Base-by-base conservation (phyloP, 2,888 invertebrate genomes). In the Rhogogaster chlorosoma region DNA sequence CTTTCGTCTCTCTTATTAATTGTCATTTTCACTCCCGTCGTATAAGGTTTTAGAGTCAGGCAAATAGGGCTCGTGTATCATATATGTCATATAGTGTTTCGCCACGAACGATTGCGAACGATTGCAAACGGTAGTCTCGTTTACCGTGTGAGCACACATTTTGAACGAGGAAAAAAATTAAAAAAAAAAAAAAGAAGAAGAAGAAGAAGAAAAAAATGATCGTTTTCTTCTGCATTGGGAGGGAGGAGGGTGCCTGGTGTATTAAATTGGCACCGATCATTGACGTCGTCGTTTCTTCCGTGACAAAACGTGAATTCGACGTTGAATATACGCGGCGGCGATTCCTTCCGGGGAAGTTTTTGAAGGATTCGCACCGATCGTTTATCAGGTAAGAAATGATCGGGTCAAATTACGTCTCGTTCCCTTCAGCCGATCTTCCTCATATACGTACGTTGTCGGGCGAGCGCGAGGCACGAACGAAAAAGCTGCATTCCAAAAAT, bases 281-380 rank as follows among this genome's bases (percentile, higher is more conserved):
- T 18, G 67, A 67, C 70, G 29, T 45, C n/a, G 22, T 45, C 10
- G n/a, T 45, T n/a, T 22, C n/a, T 67, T 64, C 32, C 38, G 12
- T 42, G 15, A 70, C 29, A n/a, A 38, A 42, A 18, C 45, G 29
- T 18, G 4, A 22, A 73, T 73, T 32, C 67, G 61, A 49, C 45
- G 45, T 29, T n/a, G 9, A 67, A 67, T 15, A 57, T 45, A 10
- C 15, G 9, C 29, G 67, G 49, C 45, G 38, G 57, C 83, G 83
- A 83, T 29, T 70, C 67, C 83, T 83, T 32, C 67, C 15, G 83
- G 83, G 83, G 83, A 83, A 83, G 83, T 67, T 45, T 64, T 77
- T 22, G 49, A 42, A 80, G 80, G 80, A 80, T 38, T 57, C 80
- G 42, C n/a, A 38, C 61, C 78, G 53, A 5, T 32, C 6, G 78